Percentiles rank a stretch among this genome's conserved stretches.
Conservation (phyloP, 2,113 vertebrate genomes). For the Lepus americanus region DNA sequence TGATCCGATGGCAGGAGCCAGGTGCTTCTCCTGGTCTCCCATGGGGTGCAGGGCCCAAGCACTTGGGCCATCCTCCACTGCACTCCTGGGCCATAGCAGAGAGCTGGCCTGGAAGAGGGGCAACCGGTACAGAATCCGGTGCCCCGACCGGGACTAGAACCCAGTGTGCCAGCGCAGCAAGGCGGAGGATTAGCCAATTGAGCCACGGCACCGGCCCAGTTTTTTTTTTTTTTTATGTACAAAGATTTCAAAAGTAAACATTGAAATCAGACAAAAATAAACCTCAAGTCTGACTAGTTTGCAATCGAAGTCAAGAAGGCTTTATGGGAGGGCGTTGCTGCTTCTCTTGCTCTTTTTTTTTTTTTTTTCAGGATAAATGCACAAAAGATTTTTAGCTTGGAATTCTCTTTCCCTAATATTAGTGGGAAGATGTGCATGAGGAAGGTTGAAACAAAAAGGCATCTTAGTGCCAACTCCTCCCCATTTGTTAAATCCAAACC, state of each 20-base stretch:
- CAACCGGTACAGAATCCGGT: no score
- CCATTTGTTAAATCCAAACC: not conserved
- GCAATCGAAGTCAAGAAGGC: not conserved
- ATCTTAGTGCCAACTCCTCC: fast-evolving
- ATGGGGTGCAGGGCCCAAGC: no score
- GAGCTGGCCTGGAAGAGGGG: no score
- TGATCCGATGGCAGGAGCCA: no score
- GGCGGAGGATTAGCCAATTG: no score
- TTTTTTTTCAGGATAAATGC: not conserved
- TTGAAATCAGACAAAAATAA: slow-evolving; percentile 28
- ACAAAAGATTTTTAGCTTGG: not conserved
- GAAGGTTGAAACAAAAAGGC: not conserved
- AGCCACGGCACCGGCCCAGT: no score
- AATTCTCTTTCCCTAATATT: not conserved
- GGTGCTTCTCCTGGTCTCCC: no score
- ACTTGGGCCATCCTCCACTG: no score
- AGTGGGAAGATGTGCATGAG: not conserved
- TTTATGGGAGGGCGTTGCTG: not conserved
- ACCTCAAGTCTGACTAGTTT: not conserved
- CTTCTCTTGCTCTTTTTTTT: not conserved
- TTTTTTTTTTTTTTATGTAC: not conserved
- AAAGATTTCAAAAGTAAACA: slow-evolving; percentile 41
- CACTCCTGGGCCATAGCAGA: no score
- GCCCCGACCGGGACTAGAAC: no score
- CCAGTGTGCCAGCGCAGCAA: no score